Conservation (phyloP, 2,113 vertebrate species). For the Anhinga anhinga region DNA sequence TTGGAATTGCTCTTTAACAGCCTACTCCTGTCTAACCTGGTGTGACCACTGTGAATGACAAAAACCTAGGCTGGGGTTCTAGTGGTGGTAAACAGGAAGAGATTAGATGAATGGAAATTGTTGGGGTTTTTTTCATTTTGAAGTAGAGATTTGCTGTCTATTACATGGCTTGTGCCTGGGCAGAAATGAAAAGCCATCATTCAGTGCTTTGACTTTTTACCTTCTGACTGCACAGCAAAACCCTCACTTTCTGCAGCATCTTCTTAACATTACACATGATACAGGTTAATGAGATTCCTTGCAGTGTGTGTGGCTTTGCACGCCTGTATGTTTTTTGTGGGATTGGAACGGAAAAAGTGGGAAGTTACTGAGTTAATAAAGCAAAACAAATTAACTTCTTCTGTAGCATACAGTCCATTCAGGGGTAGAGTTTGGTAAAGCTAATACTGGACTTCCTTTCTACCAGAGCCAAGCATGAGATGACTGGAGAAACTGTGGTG, state of each 20-base stretch:
- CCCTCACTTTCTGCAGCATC: not conserved
- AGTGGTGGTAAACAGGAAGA: not conserved
- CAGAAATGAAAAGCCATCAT: not conserved
- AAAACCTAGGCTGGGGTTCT: not conserved
- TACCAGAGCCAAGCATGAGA: conserved; percentile 85
- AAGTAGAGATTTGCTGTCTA: not conserved
- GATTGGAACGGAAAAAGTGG: not conserved
- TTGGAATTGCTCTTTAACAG: not conserved
- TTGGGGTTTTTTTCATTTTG: not conserved
- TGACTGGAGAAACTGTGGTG: conserved; percentile 92
- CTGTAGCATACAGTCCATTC: not conserved
- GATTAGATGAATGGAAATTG: not conserved
- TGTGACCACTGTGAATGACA: not conserved
- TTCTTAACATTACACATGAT: not conserved
- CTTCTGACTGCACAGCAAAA: not conserved
- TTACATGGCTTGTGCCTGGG: not conserved
- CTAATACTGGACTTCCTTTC: conserved; percentile 18
- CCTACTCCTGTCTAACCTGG: not conserved
- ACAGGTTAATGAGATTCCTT: not conserved
- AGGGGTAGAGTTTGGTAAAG: not conserved
- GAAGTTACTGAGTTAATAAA: not conserved
- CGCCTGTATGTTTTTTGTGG: not conserved
- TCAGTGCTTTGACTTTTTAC: not conserved
- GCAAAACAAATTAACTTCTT: not conserved
- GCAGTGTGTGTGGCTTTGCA: not conserved